phyloP scores from a whole-genome alignment of 2,113 vertebrate species.

The Toxotes jaculatrix region DNA sequence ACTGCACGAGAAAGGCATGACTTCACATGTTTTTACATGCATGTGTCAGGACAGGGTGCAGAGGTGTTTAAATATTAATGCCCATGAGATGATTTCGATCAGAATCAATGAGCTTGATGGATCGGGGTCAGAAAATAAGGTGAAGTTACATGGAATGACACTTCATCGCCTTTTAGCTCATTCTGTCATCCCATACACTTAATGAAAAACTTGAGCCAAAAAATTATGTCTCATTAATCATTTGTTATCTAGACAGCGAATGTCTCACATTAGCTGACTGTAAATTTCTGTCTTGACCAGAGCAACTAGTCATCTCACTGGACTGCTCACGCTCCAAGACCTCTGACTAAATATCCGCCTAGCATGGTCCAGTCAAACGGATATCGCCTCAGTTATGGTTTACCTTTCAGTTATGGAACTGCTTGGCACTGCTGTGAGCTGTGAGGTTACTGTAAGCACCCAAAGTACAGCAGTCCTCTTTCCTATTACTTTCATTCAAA shows the following conservation, averaged over 20 bases:
- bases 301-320: background rate
- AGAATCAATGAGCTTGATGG: background rate
- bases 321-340: background rate
- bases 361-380: background rate
- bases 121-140: background rate
- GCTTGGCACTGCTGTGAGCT: background rate
- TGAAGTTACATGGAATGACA: background rate
- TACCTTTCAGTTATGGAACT: background rate
- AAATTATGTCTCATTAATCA: background rate
- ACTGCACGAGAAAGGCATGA: background rate
- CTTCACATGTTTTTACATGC: background rate
- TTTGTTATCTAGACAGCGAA: background rate
- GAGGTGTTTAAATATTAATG: background rate
- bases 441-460: background rate
- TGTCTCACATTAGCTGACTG: background rate
- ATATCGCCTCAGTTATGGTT: constrained; percentile 1
- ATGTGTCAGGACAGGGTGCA: background rate
- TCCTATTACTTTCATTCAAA: background rate
- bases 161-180: background rate
- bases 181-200: background rate
- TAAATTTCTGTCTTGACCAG: background rate
- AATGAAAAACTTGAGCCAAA: background rate
- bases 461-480: background rate
- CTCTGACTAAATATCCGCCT: background rate
- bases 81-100: background rate